These are phyloP conservation scores for Hydropsyche tenuis DNA, from an alignment of 1,140 invertebrate species.

Conservation along the genomic window DNA sequence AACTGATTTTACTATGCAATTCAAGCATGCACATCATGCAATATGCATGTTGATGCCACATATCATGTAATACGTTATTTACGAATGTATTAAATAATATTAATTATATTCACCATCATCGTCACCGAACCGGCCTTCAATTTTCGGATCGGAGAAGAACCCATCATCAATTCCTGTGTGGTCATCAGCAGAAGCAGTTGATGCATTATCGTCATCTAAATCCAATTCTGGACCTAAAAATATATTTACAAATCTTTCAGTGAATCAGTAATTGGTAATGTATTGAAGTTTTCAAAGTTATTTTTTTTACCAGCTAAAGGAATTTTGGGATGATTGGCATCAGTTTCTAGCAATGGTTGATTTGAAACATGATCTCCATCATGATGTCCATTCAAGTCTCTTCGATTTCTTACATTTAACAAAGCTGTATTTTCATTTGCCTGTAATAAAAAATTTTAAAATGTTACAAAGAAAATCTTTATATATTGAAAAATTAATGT, in stretches of 20 bases:
- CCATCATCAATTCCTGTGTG: slow-evolving; percentile 64
- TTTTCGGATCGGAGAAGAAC: slow-evolving; percentile 52
- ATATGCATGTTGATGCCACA: too few relatives aligned
- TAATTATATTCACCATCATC: slow-evolving; percentile 21
- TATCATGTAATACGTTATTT: too few relatives aligned
- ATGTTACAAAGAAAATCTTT: background rate
- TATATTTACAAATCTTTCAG: background rate
- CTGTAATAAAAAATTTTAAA: slow-evolving; percentile 2
- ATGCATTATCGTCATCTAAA: slow-evolving; percentile 36
- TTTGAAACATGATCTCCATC: background rate
- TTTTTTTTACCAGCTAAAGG: slow-evolving; percentile 40
- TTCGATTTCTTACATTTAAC: slow-evolving; percentile 15
- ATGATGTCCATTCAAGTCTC: background rate
- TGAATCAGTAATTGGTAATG: background rate
- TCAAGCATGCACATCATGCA: slow-evolving; percentile 4
- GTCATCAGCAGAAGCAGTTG: slow-evolving; percentile 28
- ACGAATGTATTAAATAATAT: background rate
- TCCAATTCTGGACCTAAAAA: slow-evolving; percentile 46
- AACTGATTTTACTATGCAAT: slow-evolving; percentile 9
- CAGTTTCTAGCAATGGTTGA: slow-evolving; percentile 40
- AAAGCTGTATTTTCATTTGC: background rate
- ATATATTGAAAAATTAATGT: background rate
- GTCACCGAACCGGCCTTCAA: slow-evolving; percentile 23
- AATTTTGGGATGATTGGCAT: slow-evolving; percentile 32
- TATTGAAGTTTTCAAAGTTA: slow-evolving; percentile 4